A percentile compares a stretch with the other conserved stretches of the same genome.
These are phyloP conservation scores for Ferrisia virgata DNA, from an alignment of 2,888 invertebrate genomes.

Conservation along the genomic window DNA sequence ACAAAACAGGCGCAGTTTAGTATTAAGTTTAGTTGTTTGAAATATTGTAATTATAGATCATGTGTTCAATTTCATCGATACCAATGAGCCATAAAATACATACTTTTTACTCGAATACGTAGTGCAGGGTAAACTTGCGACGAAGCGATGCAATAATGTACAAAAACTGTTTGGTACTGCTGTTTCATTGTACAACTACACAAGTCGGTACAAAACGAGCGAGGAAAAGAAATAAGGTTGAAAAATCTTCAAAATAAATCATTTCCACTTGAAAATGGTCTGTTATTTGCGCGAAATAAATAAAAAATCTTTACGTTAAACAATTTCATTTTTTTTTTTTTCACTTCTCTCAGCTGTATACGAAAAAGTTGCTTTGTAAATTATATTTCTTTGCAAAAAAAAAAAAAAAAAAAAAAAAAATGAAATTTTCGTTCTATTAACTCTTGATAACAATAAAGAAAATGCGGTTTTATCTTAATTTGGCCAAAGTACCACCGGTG, in stretches of 20 bases:
- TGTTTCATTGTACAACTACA: too few species aligned
- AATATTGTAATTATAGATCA: neutral
- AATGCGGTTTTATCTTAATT: neutral
- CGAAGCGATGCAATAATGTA: neutral
- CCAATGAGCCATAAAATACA: neutral
- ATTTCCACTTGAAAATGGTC: neutral
- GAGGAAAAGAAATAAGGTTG: neutral
- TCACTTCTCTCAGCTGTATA: neutral
- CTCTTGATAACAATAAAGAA: neutral
- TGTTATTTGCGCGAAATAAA: neutral
- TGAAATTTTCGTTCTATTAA: slow-evolving; percentile 22
- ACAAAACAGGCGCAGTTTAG: neutral
- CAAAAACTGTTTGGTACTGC: neutral
- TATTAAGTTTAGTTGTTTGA: neutral
- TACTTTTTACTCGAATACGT: neutral
- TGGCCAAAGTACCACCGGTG: neutral
- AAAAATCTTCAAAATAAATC: neutral
- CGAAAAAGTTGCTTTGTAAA: slow-evolving; percentile 1
- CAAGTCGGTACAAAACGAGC: neutral
- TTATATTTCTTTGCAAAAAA: neutral
- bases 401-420: neutral
- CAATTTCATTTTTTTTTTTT: neutral
- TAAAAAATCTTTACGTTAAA: neutral
- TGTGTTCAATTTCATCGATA: neutral
- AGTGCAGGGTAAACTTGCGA: neutral